A percentile compares a stretch with the other conserved stretches of the same genome.
Evolutionary conservation across 2,113 vertebrate species (phyloP).

Genomic region (Sardina pilchardus): DNA sequence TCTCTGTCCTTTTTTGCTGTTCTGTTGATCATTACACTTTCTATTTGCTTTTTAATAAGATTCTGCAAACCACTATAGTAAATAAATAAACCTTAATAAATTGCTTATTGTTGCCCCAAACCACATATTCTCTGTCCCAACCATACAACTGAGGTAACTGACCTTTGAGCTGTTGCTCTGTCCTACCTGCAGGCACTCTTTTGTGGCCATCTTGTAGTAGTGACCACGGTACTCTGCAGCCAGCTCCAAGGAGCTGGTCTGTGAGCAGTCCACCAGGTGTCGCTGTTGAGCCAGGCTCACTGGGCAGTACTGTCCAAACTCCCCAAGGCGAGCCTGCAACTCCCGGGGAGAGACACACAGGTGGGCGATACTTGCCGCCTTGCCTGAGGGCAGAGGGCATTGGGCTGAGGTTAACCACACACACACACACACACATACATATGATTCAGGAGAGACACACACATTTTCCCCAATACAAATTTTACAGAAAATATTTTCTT

Average conservation of each 20-base stretch:
- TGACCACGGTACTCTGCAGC: conserved; percentile 81
- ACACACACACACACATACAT: neutral
- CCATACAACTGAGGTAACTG: neutral
- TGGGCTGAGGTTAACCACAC: neutral
- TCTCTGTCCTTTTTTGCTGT: too few relatives aligned
- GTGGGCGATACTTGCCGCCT: conserved; percentile 82
- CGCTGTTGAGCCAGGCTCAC: conserved; percentile 83
- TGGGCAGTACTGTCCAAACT: conserved; percentile 87
- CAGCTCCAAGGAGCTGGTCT: conserved; percentile 69
- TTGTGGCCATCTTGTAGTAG: conserved; percentile 88
- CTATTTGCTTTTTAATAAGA: too few relatives aligned
- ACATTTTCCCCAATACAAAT: too few relatives aligned
- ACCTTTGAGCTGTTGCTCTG: neutral
- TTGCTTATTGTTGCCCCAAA: neutral
- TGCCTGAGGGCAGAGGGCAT: conserved; percentile 66
- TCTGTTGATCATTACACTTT: too few relatives aligned
- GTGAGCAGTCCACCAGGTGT: conserved; percentile 83
- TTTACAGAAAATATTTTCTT: too few relatives aligned
- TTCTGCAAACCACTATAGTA: neutral
- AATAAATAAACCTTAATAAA: too few relatives aligned
- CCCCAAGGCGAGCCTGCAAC: conserved; percentile 77
- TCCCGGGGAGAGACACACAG: conserved; percentile 85
- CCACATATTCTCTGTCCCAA: neutral
- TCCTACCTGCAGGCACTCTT: conserved; percentile 79
- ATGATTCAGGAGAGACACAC: neutral